phyloP scores from a whole-genome alignment of 2,797 vertebrate genomes.

The Limnodromus scolopaceus region DNA sequence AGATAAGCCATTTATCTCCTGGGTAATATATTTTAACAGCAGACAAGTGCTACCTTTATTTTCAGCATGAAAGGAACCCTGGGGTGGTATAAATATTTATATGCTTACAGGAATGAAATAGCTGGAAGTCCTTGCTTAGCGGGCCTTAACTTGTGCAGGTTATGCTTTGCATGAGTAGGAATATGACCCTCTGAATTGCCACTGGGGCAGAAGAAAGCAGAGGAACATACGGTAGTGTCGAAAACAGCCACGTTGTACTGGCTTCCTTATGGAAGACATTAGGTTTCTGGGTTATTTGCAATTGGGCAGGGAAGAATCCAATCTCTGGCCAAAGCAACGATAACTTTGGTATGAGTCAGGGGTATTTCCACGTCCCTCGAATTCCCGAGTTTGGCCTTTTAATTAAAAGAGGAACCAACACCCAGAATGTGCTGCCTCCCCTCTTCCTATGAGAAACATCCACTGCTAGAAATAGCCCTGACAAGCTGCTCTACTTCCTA shows the following conservation, averaged over 20 bases:
- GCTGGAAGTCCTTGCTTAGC: conserved; percentile 25
- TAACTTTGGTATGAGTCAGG: neutral
- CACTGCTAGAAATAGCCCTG: neutral
- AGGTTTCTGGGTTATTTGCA: neutral
- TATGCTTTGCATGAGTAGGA: neutral
- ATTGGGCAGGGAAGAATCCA: neutral
- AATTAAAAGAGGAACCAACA: neutral
- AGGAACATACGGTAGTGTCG: neutral
- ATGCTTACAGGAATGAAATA: conserved; percentile 20
- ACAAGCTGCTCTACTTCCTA: neutral
- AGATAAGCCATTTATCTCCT: conserved; percentile 11
- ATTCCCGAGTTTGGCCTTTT: neutral
- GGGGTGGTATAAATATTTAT: conserved; percentile 56
- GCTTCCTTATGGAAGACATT: neutral
- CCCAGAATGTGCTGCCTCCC: neutral
- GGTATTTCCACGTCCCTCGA: neutral
- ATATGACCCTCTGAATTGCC: neutral
- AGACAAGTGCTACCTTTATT: conserved; percentile 52
- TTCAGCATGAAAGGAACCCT: conserved; percentile 41
- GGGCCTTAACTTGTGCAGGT: neutral
- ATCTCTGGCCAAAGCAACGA: neutral
- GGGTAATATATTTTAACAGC: conserved; percentile 33
- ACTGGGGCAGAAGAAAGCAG: neutral
- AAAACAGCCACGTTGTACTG: neutral
- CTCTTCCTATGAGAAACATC: neutral